phyloP scores from a whole-genome alignment of 2,113 vertebrate genomes.

The Ictalurus punctatus region DNA sequence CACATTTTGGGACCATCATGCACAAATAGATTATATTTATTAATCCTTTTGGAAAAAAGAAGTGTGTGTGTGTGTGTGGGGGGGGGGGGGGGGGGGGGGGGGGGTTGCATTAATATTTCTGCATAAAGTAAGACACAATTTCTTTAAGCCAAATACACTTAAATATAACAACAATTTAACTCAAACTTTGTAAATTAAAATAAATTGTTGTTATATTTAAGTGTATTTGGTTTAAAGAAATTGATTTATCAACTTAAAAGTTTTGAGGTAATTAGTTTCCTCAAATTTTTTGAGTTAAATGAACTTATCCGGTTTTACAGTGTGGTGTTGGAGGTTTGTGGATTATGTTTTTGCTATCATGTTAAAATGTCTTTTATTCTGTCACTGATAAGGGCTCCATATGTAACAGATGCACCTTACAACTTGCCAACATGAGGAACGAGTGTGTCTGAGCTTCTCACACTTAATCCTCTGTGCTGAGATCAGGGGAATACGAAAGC shows the following conservation, averaged over 20 bases:
- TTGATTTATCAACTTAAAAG: no score
- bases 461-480: slow-evolving; percentile 50
- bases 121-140: no score
- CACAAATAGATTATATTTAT: background rate
- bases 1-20: background rate
- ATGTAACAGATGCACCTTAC: slow-evolving; percentile 34
- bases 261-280: no score
- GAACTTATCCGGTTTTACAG: no score
- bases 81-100: no score
- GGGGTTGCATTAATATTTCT: background rate
- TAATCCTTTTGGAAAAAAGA: background rate
- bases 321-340: background rate
- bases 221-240: no score
- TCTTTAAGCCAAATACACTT: no score
- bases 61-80: no score
- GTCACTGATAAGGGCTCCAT: background rate
- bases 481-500: slow-evolving; percentile 53
- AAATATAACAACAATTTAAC: no score
- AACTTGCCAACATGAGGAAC: slow-evolving; percentile 11
- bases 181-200: no score
- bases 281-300: no score
- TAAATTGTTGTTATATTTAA: no score
- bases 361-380: background rate
- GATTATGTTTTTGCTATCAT: background rate
- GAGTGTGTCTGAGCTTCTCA: slow-evolving; percentile 53